A percentile compares a stretch with the other conserved stretches of the same genome.
These are phyloP conservation scores for Conger conger DNA, from an alignment of 2,113 vertebrate species.

Conservation along the genomic window DNA sequence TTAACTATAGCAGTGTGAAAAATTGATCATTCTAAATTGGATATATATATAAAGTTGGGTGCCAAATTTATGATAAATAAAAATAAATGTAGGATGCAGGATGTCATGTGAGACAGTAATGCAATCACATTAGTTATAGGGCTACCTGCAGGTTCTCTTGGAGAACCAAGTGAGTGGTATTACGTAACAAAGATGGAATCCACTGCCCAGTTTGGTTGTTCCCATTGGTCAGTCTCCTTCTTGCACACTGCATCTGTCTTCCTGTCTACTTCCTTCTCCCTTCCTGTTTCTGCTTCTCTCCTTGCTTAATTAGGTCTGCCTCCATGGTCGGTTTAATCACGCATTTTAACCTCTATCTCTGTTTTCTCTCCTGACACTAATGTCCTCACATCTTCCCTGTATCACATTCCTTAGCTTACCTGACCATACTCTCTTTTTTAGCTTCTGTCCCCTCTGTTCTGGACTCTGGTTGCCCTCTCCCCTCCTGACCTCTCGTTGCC, in stretches of 20 bases:
- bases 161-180: conserved; percentile 16
- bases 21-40: too few relatives aligned
- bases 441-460: neutral
- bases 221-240: neutral
- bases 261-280: neutral
- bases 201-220: neutral
- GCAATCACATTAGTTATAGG: conserved; percentile 1
- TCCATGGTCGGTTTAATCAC: too few relatives aligned
- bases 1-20: too few relatives aligned
- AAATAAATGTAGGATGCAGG: neutral
- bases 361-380: neutral
- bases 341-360: conserved; percentile 26
- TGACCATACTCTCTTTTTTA: neutral
- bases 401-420: neutral
- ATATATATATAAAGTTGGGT: too few relatives aligned
- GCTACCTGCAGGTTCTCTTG: neutral
- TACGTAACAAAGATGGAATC: conserved; percentile 37
- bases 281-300: neutral
- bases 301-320: too few relatives aligned
- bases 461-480: neutral
- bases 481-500: neutral
- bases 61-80: too few relatives aligned
- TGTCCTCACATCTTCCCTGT: conserved; percentile 32
- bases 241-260: neutral
- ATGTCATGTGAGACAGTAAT: conserved; percentile 25